A percentile compares a stretch with the other conserved stretches of the same genome.
These are phyloP conservation scores for Papilio polyxenes DNA, from an alignment of 1,140 invertebrate species.

Conservation along the genomic window DNA sequence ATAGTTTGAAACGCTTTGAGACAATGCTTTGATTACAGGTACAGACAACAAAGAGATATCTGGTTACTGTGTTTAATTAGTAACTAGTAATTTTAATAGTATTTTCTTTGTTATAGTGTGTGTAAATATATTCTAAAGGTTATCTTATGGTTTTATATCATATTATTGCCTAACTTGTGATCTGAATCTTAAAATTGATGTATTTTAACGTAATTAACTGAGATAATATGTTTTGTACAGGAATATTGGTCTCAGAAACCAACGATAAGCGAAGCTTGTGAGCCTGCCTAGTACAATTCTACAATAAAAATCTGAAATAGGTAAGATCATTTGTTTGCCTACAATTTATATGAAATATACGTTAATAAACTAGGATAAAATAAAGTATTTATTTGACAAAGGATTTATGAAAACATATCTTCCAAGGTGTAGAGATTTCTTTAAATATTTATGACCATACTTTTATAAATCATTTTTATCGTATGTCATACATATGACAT, in stretches of 20 bases:
- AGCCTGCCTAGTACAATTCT: not conserved
- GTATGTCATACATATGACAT: not conserved
- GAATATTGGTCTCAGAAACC: too few relatives aligned
- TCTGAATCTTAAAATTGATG: too few relatives aligned
- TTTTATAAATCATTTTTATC: not conserved
- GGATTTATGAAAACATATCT: not conserved
- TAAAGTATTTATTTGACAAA: conserved; percentile 9
- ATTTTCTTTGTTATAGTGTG: not conserved
- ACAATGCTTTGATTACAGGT: not conserved
- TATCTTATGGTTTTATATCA: too few relatives aligned
- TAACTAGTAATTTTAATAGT: not conserved
- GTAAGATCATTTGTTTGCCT: not conserved
- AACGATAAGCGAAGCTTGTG: too few relatives aligned
- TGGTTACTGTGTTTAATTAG: not conserved
- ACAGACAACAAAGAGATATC: not conserved
- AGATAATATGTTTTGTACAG: too few relatives aligned
- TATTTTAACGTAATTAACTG: too few relatives aligned
- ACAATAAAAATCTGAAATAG: not conserved
- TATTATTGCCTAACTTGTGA: too few relatives aligned
- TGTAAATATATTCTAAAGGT: not conserved
- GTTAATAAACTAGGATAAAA: not conserved
- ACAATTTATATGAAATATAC: not conserved
- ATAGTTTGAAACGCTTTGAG: not conserved
- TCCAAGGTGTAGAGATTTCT: not conserved
- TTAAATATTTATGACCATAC: not conserved